These are phyloP conservation scores for Gari tellinella DNA, from an alignment of 2,888 invertebrate species.

Conservation along the genomic window DNA sequence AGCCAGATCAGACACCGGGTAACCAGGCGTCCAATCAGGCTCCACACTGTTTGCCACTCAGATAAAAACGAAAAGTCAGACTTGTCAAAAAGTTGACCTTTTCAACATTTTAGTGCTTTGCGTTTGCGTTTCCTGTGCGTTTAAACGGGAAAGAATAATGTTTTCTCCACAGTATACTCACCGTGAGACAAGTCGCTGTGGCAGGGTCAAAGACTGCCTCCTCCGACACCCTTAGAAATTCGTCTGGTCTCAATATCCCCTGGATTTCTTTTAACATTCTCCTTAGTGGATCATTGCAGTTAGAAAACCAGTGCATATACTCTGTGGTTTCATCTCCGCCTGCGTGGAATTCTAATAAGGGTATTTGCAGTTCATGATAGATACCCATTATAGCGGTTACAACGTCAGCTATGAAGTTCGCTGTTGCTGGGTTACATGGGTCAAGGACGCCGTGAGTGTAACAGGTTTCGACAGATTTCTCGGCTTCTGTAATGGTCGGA, in stretches of 20 bases:
- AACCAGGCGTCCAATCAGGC: too few relatives aligned
- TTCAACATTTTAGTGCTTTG: too few relatives aligned
- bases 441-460: conserved; percentile 37
- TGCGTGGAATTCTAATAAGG: conserved; percentile 24
- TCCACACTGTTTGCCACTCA: too few relatives aligned
- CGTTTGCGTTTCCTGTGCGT: too few relatives aligned
- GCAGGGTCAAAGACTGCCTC: conserved; percentile 34
- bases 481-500: neutral
- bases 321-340: conserved; percentile 47
- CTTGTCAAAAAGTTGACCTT: too few relatives aligned
- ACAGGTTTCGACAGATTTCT: conserved; percentile 9
- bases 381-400: conserved; percentile 2
- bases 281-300: conserved; percentile 11
- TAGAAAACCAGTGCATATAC: conserved; percentile 19
- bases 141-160: too few relatives aligned
- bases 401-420: conserved; percentile 22
- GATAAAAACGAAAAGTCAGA: too few relatives aligned
- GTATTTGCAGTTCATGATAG: conserved; percentile 3
- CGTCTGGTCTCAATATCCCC: neutral
- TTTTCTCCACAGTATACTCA: too few relatives aligned
- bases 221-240: conserved; percentile 23
- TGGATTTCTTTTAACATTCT: conserved; percentile 10
- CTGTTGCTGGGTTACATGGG: conserved; percentile 40
- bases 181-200: conserved; percentile 20
- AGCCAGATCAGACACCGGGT: too few relatives aligned